Evolutionary conservation across 2,113 vertebrate genomes (phyloP), one percentile per base, ranked within the genome.

Genomic region (Myiagra hebetior): DNA sequence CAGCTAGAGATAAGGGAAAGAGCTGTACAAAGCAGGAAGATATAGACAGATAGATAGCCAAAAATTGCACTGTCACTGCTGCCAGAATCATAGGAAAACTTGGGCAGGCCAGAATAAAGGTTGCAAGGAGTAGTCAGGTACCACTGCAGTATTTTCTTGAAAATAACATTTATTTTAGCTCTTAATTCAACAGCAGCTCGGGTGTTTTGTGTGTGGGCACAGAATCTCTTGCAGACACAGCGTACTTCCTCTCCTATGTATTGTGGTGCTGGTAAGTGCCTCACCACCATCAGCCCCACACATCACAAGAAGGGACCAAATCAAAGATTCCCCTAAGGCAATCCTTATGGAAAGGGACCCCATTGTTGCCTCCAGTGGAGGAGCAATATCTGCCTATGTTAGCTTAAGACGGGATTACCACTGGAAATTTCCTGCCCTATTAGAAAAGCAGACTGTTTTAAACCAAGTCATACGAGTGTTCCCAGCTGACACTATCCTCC

Each of bases 11-110:
- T 95, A 96, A 85, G 59, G 55, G 28, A 69, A 73, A 75, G 65
- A 83, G n/a, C 37, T 13, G 20, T 33, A 73, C 69, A 89, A 92
- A 87, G 27, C 84, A 87, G 92, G 82, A 84, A 73, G 53, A 64
- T 20, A 64, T 0, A 74, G 67, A 56, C 11, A 55, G 72, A 44
- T 1, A 65, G 60, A 24, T 2, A 80, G 41, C 37, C 27, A 87
- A 69, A 87, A 76, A 11, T 1, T 57, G 37, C 81, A 55, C 16
- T 73, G 28, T 77, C 39, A 17, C 14, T 19, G 35, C 72, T 78
- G 60, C 50, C 90, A 67, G 75, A 74, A 73, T 17, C 26, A 65
- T 5, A 56, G 35, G 46, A 73, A 47, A 91, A 69, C 23, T 65
- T 30, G n/a, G 63, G 74, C 46, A 59, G 27, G 55, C 17, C 49